Base-by-base conservation (phyloP, 2,888 invertebrate genomes). In the Venusia cambrica region DNA sequence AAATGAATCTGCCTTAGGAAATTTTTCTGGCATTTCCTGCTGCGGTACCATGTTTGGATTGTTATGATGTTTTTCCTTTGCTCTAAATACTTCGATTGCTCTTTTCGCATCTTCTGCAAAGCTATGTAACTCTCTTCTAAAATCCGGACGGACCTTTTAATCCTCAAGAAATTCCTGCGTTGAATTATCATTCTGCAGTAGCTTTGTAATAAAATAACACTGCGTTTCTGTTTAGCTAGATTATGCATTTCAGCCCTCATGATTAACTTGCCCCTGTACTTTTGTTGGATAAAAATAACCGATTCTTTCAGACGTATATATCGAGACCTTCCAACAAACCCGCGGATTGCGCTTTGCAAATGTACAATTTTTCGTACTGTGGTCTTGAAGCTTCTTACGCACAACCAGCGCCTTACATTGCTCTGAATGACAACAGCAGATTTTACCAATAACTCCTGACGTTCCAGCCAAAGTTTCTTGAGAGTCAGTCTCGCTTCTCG, bases 11-110 rank as follows among this genome's bases (percentile, higher is more conserved):
- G 57, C 16, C 51, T 54, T 4, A 59, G 40, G 40, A 84, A 89
- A 8, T 72, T 57, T 10, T 62, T 57, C 4, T 79, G 80, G 2
- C 72, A 73, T 51, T 75, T 57, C 42, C 74, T 76, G 3, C 85
- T 74, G 21, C 89, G 84, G 44, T 70, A 80, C 8, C 72, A 61
- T 21, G 81, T 71, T 53, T 92, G 92, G 2, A 90, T 39, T 9
- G 69, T 58, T 3, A 88, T 52, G 1, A 61, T 71, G 0, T 75
- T 74, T 12, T 51, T 38, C 10, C 64, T 76, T 8, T 75, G 58
- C 44, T 67, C 58, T 45, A 68, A 57, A 54, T 67, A 74, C 18
- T 60, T 68, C 10, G 54, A 24, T 32, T 61, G 59, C n/a, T 66
- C 42, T 38, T 45, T 48, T 62, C 73, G 75, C 81, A 88, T 72